Base-by-base conservation (phyloP, 1,140 invertebrate genomes). In the Ceratina calcarata region DNA sequence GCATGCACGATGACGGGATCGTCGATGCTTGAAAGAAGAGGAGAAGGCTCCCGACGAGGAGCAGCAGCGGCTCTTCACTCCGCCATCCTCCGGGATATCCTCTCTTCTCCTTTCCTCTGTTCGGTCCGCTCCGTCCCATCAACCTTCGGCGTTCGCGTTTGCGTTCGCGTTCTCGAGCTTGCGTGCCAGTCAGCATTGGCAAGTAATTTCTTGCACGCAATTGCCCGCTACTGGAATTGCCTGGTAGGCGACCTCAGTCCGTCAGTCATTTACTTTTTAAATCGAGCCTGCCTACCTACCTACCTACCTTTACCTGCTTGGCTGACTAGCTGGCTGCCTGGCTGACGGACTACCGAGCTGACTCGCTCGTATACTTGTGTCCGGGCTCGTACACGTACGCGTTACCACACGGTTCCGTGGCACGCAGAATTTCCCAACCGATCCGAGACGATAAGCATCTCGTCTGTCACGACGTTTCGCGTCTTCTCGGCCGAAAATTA, bases 151-250 rank as follows among this genome's bases (percentile, higher is more conserved):
- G 72, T 73, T 73, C 70, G 62, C 72, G 57, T 78, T 83, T 68
- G 68, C 79, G 70, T 86, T 83, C 61, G 77, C 27, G 27, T 32
- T 84, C 81, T 57, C 75, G 89, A 82, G 87, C 86, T 88, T 90
- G 91, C 91, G 90, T 91, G 90, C 87, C 87, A 90, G 80, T 89
- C 90, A 88, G 86, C 82, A 90, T 90, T 89, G 87, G 78, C 85
- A 84, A 85, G 91, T 89, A 92, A 92, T 92, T 92, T 92, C 88
- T 92, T 90, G 91, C 91, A 92, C 91, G 91, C 91, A 90, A 92
- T 91, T 91, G 88, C 83, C 89, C 87, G 91, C 91, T 92, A 91
- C 91, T 91, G 90, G 91, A 91, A 92, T 91, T 90, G 86, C 88
- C 89, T 89, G 88, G 88, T 89, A 90, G 89, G 89, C 89, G 89